phyloP scores from a whole-genome alignment of 2,113 vertebrate species.

The Lampris megalopsis region DNA sequence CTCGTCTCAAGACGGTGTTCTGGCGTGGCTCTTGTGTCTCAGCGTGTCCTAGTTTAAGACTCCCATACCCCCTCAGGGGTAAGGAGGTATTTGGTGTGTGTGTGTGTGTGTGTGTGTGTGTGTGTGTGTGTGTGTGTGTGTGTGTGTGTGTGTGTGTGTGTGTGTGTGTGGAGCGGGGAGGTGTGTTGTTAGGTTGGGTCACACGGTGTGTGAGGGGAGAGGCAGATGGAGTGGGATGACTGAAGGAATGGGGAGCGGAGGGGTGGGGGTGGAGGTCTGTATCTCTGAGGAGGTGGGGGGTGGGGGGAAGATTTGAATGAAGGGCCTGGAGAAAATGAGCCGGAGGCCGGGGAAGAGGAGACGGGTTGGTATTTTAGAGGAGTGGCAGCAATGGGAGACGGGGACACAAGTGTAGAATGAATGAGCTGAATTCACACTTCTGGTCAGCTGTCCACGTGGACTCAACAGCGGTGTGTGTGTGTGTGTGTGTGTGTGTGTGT shows the following conservation, averaged over 20 bases:
- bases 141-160: constrained; percentile 39
- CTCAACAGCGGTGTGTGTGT: background rate
- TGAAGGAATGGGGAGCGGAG: constrained; percentile 35
- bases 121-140: constrained; percentile 17
- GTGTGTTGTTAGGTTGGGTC: constrained; percentile 54
- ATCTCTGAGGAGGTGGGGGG: constrained; percentile 11
- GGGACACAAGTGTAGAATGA: background rate
- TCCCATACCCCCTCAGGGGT: constrained; percentile 18
- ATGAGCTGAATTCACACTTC: background rate
- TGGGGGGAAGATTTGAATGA: background rate
- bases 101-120: constrained; percentile 35
- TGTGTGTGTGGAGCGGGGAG: background rate
- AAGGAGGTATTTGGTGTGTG: constrained; percentile 13
- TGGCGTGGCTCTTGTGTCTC: constrained; percentile 47
- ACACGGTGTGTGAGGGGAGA: constrained; percentile 67
- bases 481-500: background rate
- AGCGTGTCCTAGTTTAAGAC: constrained; percentile 40
- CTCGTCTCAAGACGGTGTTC: constrained; percentile 44
- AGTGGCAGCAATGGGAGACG: background rate
- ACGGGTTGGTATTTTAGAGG: constrained; percentile 42
- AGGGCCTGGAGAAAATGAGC: constrained; percentile 8
- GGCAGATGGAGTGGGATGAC: constrained; percentile 20
- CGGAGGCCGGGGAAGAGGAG: background rate
- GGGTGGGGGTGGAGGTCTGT: constrained; percentile 8
- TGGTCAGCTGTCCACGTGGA: constrained; percentile 11